Conservation (phyloP, 2,797 vertebrate species). For the Onychomys leucogaster region DNA sequence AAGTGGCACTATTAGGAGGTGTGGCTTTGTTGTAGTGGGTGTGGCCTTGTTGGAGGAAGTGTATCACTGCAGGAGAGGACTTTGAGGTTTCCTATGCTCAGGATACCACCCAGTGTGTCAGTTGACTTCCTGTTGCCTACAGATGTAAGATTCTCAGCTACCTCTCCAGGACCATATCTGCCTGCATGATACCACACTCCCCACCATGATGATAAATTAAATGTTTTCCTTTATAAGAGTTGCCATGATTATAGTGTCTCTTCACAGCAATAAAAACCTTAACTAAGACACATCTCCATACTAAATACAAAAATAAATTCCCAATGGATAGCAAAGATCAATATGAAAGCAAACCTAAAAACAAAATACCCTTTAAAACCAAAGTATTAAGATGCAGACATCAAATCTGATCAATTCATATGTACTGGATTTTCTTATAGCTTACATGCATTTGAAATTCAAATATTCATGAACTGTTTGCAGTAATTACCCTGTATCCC, state of each 20-base stretch:
- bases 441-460: not conserved
- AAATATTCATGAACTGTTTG: not conserved
- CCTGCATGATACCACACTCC: not conserved
- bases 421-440: not conserved
- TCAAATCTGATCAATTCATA: not conserved
- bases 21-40: not conserved
- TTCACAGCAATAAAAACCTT: not conserved
- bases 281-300: not conserved
- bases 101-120: not conserved
- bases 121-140: not conserved
- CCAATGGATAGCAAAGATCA: conserved; percentile 22
- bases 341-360: conserved; percentile 24
- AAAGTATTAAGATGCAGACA: conserved; percentile 48
- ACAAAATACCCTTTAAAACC: conserved; percentile 32
- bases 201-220: not conserved
- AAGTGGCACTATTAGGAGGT: not conserved
- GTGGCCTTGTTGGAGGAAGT: not conserved
- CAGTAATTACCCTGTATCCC: conserved; percentile 92
- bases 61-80: not conserved
- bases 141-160: not conserved
- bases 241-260: not conserved
- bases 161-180: not conserved
- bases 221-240: not conserved
- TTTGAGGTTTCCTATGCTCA: not conserved
- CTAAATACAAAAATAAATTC: conserved; percentile 45